These are phyloP conservation scores for Automeris io DNA, from an alignment of 2,888 invertebrate species.

Conservation along the genomic window DNA sequence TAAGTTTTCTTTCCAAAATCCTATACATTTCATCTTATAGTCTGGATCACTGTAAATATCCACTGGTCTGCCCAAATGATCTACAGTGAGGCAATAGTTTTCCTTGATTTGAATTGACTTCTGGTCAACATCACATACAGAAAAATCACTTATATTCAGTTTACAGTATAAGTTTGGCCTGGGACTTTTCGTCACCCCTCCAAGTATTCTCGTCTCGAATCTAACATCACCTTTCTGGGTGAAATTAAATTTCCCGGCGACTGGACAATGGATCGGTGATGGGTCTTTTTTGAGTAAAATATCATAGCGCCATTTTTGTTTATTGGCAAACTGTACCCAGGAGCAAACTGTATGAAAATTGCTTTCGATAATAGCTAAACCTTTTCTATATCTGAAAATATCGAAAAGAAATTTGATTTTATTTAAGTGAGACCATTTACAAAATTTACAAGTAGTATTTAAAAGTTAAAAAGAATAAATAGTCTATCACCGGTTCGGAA, in stretches of 20 bases:
- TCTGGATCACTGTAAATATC: constrained; percentile 98
- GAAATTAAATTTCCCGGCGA: constrained; percentile 97
- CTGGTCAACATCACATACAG: constrained; percentile 96
- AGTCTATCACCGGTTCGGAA: too few species aligned
- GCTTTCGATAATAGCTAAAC: constrained; percentile 91
- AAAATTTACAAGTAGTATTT: too few species aligned
- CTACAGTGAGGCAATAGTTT: constrained; percentile 97
- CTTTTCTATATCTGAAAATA: constrained; percentile 86
- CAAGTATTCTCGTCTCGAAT: constrained; percentile 95
- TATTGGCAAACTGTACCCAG: constrained; percentile 93
- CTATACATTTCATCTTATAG: constrained; percentile 97
- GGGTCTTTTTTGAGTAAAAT: constrained; percentile 92
- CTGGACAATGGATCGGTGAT: constrained; percentile 94
- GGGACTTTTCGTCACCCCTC: constrained; percentile 95
- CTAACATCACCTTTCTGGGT: constrained; percentile 92
- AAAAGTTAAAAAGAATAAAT: too few species aligned
- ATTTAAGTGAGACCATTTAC: too few species aligned
- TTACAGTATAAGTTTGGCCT: constrained; percentile 95
- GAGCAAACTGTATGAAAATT: constrained; percentile 95
- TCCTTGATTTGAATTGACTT: constrained; percentile 96
- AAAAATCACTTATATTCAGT: constrained; percentile 95
- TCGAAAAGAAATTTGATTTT: too few species aligned
- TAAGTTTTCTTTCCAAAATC: constrained; percentile 98
- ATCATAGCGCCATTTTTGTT: constrained; percentile 91
- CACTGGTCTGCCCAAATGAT: constrained; percentile 94